These are phyloP conservation scores for Micropterix aruncella DNA, from an alignment of 2,888 invertebrate genomes.

Conservation along the genomic window DNA sequence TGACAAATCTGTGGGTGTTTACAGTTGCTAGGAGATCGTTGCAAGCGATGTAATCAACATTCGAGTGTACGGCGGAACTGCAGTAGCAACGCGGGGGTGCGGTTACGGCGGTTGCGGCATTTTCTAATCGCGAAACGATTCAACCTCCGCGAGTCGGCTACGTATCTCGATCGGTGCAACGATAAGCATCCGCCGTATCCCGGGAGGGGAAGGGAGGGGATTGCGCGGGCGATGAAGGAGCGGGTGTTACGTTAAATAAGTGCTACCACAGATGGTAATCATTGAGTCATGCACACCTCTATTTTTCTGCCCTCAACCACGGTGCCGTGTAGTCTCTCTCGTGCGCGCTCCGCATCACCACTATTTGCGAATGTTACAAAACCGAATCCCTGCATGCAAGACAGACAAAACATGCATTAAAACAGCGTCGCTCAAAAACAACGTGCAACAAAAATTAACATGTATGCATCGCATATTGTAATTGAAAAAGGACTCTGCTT, in stretches of 20 bases:
- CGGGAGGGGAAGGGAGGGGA: slow-evolving; percentile 27
- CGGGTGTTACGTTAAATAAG: slow-evolving; percentile 50
- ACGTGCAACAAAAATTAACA: slow-evolving; percentile 63
- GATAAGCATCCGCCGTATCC: too few relatives aligned
- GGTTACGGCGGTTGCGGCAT: slow-evolving; percentile 6
- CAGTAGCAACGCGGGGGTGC: neutral
- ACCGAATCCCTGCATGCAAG: slow-evolving; percentile 99
- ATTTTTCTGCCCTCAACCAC: slow-evolving; percentile 99
- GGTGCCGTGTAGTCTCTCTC: slow-evolving; percentile 99
- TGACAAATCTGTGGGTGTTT: too few relatives aligned
- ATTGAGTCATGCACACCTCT: slow-evolving; percentile 95
- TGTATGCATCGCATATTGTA: slow-evolving; percentile 45
- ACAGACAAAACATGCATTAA: slow-evolving; percentile 93
- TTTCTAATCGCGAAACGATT: slow-evolving; percentile 40
- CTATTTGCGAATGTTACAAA: slow-evolving; percentile 99
- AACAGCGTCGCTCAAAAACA: slow-evolving; percentile 64
- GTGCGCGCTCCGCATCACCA: slow-evolving; percentile 99
- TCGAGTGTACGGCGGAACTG: too few relatives aligned
- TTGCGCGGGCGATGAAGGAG: slow-evolving; percentile 30
- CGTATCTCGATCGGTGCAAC: too few relatives aligned
- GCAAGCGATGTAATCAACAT: too few relatives aligned
- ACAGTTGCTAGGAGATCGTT: too few relatives aligned
- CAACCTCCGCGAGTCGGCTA: too few relatives aligned
- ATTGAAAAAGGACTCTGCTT: slow-evolving; percentile 30
- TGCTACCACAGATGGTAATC: slow-evolving; percentile 42